Evolutionary conservation across 1,140 invertebrate species (phyloP).

Genomic region (Prorops nasuta): DNA sequence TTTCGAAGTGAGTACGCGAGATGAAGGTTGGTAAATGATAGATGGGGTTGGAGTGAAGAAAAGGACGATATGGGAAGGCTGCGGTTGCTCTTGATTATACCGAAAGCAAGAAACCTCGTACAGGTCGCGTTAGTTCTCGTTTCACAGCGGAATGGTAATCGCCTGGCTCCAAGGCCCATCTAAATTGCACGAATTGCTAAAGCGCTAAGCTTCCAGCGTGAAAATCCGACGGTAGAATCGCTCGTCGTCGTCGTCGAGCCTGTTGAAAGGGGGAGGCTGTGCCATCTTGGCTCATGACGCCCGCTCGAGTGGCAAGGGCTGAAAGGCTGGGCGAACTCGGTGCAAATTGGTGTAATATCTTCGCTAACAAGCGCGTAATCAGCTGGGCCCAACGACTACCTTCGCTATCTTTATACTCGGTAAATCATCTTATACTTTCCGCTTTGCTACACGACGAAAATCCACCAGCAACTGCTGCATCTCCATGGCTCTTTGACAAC

Average conservation of each 20-base stretch:
- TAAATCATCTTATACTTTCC: not conserved
- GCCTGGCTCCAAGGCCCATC: conserved; percentile 19
- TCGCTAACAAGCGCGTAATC: conserved; percentile 32
- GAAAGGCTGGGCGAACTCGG: conserved; percentile 1
- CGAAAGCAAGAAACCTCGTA: too few relatives aligned
- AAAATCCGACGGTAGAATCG: not conserved
- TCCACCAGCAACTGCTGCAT: not conserved
- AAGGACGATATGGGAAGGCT: too few relatives aligned
- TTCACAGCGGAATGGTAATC: conserved; percentile 28
- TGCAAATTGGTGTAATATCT: conserved; percentile 31
- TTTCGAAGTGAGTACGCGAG: too few relatives aligned
- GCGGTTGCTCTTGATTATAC: too few relatives aligned
- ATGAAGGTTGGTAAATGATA: too few relatives aligned
- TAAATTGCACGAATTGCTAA: conserved; percentile 27
- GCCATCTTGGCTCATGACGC: too few relatives aligned
- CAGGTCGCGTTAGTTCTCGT: too few relatives aligned
- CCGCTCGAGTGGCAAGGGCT: conserved; percentile 1
- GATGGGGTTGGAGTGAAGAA: too few relatives aligned
- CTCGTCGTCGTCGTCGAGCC: too few relatives aligned
- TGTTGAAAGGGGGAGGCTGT: not conserved
- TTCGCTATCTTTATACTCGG: not conserved
- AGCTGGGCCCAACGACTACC: not conserved
- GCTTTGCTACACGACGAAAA: not conserved
- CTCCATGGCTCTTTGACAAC: too few relatives aligned
- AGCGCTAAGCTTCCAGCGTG: not conserved